Evolutionary conservation across 1,140 invertebrate genomes (phyloP).

Genomic region (Listronotus bonariensis): DNA sequence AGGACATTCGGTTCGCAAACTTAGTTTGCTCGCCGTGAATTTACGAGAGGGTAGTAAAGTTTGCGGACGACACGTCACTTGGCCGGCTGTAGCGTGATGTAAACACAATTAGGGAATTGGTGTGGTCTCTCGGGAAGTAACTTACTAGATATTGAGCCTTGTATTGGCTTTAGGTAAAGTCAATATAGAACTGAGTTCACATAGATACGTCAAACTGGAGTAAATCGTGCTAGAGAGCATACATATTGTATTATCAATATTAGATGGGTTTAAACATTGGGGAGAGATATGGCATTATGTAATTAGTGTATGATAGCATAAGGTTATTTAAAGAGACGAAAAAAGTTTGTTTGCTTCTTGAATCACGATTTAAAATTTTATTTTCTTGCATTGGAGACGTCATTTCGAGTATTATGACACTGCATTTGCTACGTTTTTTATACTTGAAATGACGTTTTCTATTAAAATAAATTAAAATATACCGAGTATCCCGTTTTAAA

Average conservation of each 20-base stretch:
- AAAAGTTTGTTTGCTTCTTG: too few species aligned
- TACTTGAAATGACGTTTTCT: too few species aligned
- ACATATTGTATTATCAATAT: constrained; percentile 21
- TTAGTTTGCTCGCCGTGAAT: constrained; percentile 35
- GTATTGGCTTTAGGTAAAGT: constrained; percentile 41
- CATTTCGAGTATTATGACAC: too few species aligned
- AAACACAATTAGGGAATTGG: constrained; percentile 46
- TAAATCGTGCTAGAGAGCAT: constrained; percentile 27
- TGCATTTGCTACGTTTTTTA: too few species aligned
- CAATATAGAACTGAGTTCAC: constrained; percentile 26
- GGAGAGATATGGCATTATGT: not conserved
- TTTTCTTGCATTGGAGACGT: too few species aligned
- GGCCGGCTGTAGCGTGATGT: constrained; percentile 41
- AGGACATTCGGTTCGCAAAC: constrained; percentile 34
- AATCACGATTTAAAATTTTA: too few species aligned
- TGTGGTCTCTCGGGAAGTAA: constrained; percentile 41
- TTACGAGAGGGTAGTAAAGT: constrained; percentile 39
- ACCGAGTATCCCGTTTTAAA: too few species aligned
- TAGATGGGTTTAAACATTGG: constrained; percentile 10
- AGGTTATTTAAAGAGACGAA: too few species aligned
- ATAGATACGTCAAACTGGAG: constrained; percentile 29
- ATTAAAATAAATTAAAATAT: too few species aligned
- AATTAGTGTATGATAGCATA: not conserved
- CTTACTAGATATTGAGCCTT: constrained; percentile 43
- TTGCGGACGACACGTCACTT: constrained; percentile 40